Evolutionary conservation across 2,113 vertebrate genomes (phyloP).

Genomic region (Sinocyclocheilus maitianheensis): DNA sequence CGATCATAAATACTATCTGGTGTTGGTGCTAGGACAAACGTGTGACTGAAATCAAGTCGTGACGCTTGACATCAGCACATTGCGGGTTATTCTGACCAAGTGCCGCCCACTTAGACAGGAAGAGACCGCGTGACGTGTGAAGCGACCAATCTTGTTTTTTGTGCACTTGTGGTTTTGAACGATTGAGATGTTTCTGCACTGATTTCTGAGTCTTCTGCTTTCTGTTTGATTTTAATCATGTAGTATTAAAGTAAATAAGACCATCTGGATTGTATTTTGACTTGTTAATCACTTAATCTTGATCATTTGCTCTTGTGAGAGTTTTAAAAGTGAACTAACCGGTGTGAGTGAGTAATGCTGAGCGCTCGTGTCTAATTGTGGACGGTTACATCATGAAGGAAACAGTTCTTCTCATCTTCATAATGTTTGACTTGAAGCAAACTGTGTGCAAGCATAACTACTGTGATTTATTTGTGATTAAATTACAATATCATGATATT

Average conservation of each 20-base stretch:
- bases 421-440: neutral
- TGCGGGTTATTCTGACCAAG: neutral
- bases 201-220: neutral
- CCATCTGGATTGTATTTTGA: neutral
- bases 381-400: neutral
- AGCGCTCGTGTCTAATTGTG: neutral
- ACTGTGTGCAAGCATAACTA: neutral
- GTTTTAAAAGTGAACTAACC: neutral
- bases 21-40: neutral
- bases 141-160: neutral
- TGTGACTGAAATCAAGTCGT: neutral
- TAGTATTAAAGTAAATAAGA: neutral
- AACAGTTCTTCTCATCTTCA: neutral
- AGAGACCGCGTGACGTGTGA: neutral
- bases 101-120: conserved; percentile 2
- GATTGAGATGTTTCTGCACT: neutral
- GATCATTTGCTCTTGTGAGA: neutral
- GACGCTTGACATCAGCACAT: neutral
- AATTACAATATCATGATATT: neutral
- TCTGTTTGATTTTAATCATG: neutral
- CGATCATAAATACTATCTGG: neutral
- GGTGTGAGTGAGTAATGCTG: too few species aligned
- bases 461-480: too few species aligned
- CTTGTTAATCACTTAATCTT: neutral
- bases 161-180: neutral